Evolutionary conservation across 30 jellyfish, hydroid and myxozoan species (phyloP).

Genomic region (Aurelia aurita complex sp. Pacific): DNA sequence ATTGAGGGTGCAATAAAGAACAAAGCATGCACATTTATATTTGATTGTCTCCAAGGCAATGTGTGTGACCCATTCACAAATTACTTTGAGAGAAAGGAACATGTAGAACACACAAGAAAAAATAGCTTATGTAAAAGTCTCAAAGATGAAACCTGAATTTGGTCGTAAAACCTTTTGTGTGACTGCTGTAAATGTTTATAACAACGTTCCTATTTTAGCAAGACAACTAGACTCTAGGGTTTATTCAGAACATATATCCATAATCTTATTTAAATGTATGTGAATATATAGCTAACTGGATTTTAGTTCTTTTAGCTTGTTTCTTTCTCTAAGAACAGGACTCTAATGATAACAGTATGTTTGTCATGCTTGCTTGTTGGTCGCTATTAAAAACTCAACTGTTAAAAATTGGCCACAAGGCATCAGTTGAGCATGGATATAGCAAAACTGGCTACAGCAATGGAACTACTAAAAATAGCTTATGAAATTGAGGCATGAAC

Average conservation of each 20-base stretch:
- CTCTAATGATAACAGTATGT: constrained; percentile 1
- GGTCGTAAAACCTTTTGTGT: constrained; percentile 36
- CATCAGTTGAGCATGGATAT: no score
- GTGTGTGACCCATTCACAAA: neutral
- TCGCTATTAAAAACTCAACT: no score
- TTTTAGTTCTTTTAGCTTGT: constrained; percentile 8
- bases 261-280: neutral
- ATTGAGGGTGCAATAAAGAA: constrained; percentile 15
- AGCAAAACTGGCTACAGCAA: no score
- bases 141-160: constrained; percentile 45
- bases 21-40: constrained; percentile 4
- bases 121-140: constrained; percentile 18
- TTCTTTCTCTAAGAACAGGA: constrained; percentile 4
- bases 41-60: constrained; percentile 29
- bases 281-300: constrained; percentile 13
- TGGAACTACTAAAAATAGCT: no score
- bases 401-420: no score
- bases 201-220: constrained; percentile 22
- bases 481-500: no score
- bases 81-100: neutral
- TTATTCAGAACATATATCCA: constrained; percentile 28
- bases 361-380: neutral
- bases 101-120: constrained; percentile 26
- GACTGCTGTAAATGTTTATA: constrained; percentile 25
- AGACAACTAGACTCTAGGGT: constrained; percentile 31